Percentiles rank a stretch among this genome's conserved stretches.
These are phyloP conservation scores for Catharus bicknelli DNA, from an alignment of 2,113 vertebrate genomes.

Conservation along the genomic window DNA sequence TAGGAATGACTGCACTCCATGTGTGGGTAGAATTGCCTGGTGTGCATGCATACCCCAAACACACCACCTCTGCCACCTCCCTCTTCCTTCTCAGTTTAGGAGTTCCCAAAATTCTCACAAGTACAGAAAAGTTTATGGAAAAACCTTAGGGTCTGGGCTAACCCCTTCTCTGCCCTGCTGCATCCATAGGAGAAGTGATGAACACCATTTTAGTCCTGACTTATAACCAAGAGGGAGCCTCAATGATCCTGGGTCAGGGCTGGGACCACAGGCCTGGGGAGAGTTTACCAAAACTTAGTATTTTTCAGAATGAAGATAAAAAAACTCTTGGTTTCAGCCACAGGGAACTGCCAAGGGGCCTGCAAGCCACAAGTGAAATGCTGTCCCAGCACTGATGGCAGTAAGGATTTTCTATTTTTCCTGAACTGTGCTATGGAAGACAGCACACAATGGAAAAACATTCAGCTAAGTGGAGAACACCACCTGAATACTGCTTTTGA, in stretches of 20 bases:
- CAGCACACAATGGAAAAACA: not conserved
- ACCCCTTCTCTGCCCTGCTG: not conserved
- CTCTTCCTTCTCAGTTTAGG: not conserved
- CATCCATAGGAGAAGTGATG: not conserved
- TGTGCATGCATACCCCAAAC: not conserved
- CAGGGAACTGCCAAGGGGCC: not conserved
- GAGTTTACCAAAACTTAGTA: not conserved
- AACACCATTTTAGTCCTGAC: not conserved
- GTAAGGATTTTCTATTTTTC: not conserved
- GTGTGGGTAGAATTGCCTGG: not conserved
- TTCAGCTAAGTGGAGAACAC: not conserved
- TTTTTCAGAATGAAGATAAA: not conserved
- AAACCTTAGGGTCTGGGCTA: not conserved
- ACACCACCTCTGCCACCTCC: not conserved
- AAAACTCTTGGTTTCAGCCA: not conserved
- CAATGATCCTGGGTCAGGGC: rapidly evolving
- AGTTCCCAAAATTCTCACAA: not conserved
- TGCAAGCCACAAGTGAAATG: not conserved
- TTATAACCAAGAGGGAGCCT: not conserved
- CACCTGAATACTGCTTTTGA: constrained; percentile 9
- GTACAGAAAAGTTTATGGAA: not conserved
- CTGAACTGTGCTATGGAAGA: not conserved
- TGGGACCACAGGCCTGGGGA: not conserved
- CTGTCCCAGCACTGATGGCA: not conserved
- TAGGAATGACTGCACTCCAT: not conserved